Percentiles rank a stretch among this genome's conserved stretches.
Evolutionary conservation across 1,140 invertebrate genomes (phyloP).

Genomic region (Drosophila littoralis): DNA sequence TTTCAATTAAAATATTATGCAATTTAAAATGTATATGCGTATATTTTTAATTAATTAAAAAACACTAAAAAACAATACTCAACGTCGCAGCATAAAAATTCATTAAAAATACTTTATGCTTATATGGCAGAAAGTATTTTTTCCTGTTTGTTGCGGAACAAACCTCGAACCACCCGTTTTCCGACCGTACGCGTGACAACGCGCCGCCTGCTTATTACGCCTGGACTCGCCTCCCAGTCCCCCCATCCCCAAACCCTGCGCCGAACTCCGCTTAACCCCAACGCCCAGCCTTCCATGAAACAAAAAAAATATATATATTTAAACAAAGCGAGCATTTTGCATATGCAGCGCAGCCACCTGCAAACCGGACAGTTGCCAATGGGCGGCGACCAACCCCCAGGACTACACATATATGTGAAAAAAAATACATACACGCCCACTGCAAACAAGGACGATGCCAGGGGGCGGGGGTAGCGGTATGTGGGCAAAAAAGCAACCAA

Average conservation of each 20-base stretch:
- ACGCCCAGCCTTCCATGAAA: conserved; percentile 24
- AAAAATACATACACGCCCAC: conserved; percentile 62
- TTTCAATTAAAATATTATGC: conserved; percentile 71
- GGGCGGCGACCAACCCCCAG: conserved; percentile 75
- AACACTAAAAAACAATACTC: conserved; percentile 63
- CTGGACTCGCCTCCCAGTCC: neutral
- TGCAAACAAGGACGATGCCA: conserved; percentile 62
- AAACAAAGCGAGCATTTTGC: conserved; percentile 62
- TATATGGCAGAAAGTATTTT: conserved; percentile 61
- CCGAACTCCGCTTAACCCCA: conserved; percentile 2
- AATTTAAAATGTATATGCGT: conserved; percentile 55
- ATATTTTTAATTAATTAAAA: conserved; percentile 80
- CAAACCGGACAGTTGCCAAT: conserved; percentile 79
- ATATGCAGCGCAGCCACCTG: conserved; percentile 72
- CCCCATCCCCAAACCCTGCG: no score
- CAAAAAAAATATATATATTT: conserved; percentile 32
- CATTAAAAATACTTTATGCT: conserved; percentile 78
- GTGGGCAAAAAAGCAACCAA: conserved; percentile 29
- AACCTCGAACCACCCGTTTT: conserved; percentile 29
- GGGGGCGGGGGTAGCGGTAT: conserved; percentile 3
- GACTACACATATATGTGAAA: conserved; percentile 46
- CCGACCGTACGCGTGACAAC: conserved; percentile 61
- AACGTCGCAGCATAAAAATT: conserved; percentile 60
- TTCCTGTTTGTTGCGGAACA: conserved; percentile 53
- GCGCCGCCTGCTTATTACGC: conserved; percentile 64